Percentiles rank a stretch among this genome's conserved stretches.
These are phyloP conservation scores for Trigoniulus corallinus DNA, from an alignment of 1,140 invertebrate genomes.

Conservation along the genomic window DNA sequence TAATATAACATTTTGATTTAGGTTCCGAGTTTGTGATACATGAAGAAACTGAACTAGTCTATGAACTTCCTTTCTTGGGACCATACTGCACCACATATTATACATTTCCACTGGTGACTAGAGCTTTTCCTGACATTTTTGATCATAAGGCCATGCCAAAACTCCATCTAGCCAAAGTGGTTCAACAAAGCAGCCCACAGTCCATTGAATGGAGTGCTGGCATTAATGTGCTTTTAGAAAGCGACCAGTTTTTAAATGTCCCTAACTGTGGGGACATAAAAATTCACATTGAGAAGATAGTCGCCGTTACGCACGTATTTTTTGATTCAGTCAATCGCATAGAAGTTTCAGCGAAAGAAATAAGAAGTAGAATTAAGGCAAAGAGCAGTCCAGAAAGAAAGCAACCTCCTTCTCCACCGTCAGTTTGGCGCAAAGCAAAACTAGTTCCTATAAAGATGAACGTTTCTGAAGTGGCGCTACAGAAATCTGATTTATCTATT, in stretches of 20 bases:
- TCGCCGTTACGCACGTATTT: conserved; percentile 36
- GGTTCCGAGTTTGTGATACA: too few species aligned
- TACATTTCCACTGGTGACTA: conserved; percentile 19
- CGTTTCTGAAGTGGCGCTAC: too few species aligned
- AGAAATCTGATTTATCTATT: too few species aligned
- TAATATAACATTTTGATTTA: too few species aligned
- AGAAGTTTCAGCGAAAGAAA: conserved; percentile 51
- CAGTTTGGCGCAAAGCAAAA: too few species aligned
- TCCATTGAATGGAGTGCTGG: conserved; percentile 26
- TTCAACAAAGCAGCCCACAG: background rate
- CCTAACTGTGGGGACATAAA: conserved; percentile 50
- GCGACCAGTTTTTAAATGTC: conserved; percentile 46
- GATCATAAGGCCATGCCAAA: conserved; percentile 10
- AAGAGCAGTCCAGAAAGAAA: too few species aligned
- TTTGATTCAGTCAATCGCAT: conserved; percentile 44
- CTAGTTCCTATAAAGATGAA: too few species aligned
- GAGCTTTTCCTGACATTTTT: conserved; percentile 14
- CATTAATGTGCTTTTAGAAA: conserved; percentile 22
- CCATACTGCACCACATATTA: conserved; percentile 22
- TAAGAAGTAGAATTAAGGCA: conserved; percentile 36
- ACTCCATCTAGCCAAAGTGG: conserved; percentile 15
- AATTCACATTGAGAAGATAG: conserved; percentile 37
- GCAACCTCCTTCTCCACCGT: too few species aligned
- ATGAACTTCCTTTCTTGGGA: too few species aligned
- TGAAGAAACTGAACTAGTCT: too few species aligned